These are phyloP conservation scores for Melinaea marsaeus DNA, from an alignment of 2,888 invertebrate genomes.

Conservation along the genomic window DNA sequence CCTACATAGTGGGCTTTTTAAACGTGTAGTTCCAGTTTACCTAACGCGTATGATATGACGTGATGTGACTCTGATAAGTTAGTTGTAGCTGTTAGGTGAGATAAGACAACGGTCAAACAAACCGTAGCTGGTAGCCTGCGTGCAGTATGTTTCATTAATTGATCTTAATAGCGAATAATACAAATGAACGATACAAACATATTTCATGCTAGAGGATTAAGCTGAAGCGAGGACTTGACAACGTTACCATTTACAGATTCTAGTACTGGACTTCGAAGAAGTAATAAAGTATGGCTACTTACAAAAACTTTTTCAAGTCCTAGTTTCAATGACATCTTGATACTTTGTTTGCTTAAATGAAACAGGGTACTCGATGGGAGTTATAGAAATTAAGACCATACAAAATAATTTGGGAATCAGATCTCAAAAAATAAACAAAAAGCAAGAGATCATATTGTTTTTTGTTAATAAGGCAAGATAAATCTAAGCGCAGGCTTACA, in stretches of 20 bases:
- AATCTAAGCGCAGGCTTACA: constrained; percentile 67
- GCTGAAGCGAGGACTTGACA: constrained; percentile 56
- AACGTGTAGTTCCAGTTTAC: constrained; percentile 20
- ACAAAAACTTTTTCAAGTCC: constrained; percentile 45
- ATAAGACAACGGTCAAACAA: constrained; percentile 44
- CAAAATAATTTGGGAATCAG: constrained; percentile 41
- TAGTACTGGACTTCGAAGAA: not conserved
- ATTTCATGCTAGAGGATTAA: constrained; percentile 66
- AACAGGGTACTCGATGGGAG: constrained; percentile 37
- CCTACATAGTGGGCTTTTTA: constrained; percentile 40
- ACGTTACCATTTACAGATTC: constrained; percentile 1
- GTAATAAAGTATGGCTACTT: not conserved
- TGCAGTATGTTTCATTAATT: constrained; percentile 61
- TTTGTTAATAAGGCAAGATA: constrained; percentile 72
- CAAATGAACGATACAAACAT: constrained; percentile 62
- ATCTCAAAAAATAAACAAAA: constrained; percentile 60
- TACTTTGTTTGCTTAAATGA: constrained; percentile 40
- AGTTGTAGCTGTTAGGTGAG: constrained; percentile 68
- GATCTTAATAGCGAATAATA: constrained; percentile 48
- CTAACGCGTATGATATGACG: constrained; percentile 29
- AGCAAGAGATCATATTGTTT: constrained; percentile 58
- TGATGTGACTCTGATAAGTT: constrained; percentile 57
- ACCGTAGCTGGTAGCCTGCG: constrained; percentile 53
- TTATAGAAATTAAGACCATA: constrained; percentile 49
- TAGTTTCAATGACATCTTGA: constrained; percentile 47